Conservation (phyloP, 2,888 invertebrate species). For the Agrochola lychnidis region DNA sequence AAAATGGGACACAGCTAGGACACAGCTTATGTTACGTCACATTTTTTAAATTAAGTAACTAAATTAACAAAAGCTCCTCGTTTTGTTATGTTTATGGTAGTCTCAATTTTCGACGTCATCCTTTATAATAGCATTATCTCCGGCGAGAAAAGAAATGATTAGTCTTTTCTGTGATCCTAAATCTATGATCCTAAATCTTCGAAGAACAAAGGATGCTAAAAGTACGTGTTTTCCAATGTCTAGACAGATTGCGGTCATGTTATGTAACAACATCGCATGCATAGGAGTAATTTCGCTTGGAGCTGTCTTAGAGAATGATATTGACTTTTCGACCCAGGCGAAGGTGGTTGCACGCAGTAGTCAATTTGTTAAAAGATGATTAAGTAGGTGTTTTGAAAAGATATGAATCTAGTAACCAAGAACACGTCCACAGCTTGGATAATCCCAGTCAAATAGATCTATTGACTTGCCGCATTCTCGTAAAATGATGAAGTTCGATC, state of each 20-base stretch:
- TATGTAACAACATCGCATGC: slow-evolving; percentile 60
- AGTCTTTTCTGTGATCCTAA: background rate
- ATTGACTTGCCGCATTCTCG: slow-evolving; percentile 31
- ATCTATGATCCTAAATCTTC: background rate
- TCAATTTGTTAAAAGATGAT: slow-evolving; percentile 22
- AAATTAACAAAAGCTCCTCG: background rate
- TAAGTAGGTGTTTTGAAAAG: slow-evolving; percentile 13
- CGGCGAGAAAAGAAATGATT: background rate
- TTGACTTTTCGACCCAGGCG: slow-evolving; percentile 63
- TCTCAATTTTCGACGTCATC: background rate
- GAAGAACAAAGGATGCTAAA: slow-evolving; percentile 20
- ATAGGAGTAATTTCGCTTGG: slow-evolving; percentile 56
- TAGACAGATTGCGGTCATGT: slow-evolving; percentile 57
- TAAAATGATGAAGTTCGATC: background rate
- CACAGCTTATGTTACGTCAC: background rate
- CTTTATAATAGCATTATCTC: background rate
- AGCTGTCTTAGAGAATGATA: slow-evolving; percentile 59
- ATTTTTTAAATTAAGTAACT: background rate
- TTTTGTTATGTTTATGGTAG: background rate
- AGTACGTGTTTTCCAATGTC: slow-evolving; percentile 32
- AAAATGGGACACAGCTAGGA: background rate
- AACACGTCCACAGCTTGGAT: slow-evolving; percentile 2
- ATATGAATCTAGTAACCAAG: background rate
- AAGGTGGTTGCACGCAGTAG: slow-evolving; percentile 44
- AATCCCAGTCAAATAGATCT: slow-evolving; percentile 16